Base-by-base conservation (phyloP, 2,797 vertebrate genomes). In the Arctocebus calabarensis region DNA sequence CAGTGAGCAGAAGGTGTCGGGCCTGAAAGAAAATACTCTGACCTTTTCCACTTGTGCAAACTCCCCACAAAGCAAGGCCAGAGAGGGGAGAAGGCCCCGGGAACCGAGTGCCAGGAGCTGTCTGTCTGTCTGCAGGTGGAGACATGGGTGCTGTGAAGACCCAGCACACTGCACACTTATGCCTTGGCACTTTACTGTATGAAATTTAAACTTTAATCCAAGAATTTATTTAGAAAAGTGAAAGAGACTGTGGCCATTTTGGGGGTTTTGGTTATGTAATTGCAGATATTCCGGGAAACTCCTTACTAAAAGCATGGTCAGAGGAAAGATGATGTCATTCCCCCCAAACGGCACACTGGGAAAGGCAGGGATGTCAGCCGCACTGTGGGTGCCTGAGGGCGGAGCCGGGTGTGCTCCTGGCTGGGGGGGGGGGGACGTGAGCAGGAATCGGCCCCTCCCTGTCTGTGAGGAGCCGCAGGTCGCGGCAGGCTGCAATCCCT, bases 401-500 rank as follows among this genome's bases (percentile, higher is more conserved):
- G 43, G 4, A 14, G 48, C 48, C 14, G 25, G 2, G 5, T 29
- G 17, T 1, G 1, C n/a, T 57, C 34, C n/a, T 22, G 0, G 48
- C 20, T 1, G 40, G 14, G 17, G 57, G 3, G 3, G 71, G 7
- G 62, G 3, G 37, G 5, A 6, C 2, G 0, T 25, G 10, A 17
- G 40, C 48, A 29, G 32, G 70, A 23, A 2, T 0, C 0, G 3
- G 48, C 5, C 40, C 68, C 43, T 62, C 7, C 52, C 7, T 8
- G 40, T 25, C 27, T 5, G 2, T 7, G 2, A 68, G 82, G 25
- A 17, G 34, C n/a, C 0, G 68, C 45, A 3, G 3, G 5, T 8
- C 3, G 7, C n/a, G 1, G 16, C 6, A 1, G 22, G 64, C 11
- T 3, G n/a, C 14, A 1, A 1, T 45, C n/a, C 0, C 0, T 7